phyloP scores from a whole-genome alignment of 2,797 vertebrate species.

The Gorsachius magnificus region DNA sequence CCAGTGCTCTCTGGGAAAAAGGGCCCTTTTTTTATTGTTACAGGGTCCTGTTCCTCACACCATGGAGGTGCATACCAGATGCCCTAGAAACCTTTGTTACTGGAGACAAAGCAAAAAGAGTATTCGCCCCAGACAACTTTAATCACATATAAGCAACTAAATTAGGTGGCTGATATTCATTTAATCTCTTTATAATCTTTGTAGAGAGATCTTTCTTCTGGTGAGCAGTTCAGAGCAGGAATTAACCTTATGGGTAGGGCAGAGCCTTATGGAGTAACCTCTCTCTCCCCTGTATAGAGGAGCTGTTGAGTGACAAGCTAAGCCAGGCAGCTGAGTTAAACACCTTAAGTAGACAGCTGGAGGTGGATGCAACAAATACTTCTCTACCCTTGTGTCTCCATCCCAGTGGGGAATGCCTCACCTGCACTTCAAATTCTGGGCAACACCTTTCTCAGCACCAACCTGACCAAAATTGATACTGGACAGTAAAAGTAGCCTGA shows the following conservation, averaged over 20 bases:
- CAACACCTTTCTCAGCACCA: not conserved
- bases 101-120: not conserved
- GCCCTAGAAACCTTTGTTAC: not conserved
- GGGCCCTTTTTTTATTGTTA: not conserved
- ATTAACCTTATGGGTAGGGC: not conserved
- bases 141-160: not conserved
- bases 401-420: not conserved
- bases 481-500: not conserved
- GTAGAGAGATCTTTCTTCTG: not conserved
- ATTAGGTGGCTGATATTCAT: not conserved
- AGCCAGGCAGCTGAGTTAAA: not conserved
- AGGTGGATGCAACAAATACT: not conserved
- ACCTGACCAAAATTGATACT: not conserved
- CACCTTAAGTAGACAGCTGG: not conserved
- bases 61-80: not conserved
- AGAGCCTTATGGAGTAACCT: not conserved
- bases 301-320: not conserved
- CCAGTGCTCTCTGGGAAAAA: not conserved
- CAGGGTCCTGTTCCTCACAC: not conserved
- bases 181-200: not conserved
- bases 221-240: not conserved
- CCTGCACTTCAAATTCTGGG: not conserved
- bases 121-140: not conserved
- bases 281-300: not conserved
- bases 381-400: not conserved